Evolutionary conservation across 2,113 vertebrate genomes (phyloP).

Genomic region (Ptilonorhynchus violaceus): DNA sequence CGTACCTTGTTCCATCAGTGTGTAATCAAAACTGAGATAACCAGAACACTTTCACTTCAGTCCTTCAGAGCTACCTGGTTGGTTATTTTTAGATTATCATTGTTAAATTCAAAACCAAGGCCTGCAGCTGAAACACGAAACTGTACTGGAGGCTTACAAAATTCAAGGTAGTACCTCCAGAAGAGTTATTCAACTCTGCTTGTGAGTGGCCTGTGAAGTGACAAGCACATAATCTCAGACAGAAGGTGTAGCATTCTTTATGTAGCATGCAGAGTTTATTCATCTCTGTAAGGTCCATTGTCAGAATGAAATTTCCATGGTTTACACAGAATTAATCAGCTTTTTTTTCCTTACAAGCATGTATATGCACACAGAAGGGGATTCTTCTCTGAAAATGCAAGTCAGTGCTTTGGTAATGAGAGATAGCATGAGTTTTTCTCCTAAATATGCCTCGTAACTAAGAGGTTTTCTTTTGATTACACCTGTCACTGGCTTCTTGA

Average conservation of each 20-base stretch:
- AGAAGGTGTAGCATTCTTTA: not conserved
- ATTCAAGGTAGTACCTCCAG: not conserved
- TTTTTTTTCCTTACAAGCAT: not conserved
- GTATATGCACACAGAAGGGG: not conserved
- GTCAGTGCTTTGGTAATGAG: not conserved
- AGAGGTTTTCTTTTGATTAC: not conserved
- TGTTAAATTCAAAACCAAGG: not conserved
- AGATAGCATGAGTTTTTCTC: not conserved
- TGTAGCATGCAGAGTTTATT: accelerated
- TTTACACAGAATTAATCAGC: not conserved
- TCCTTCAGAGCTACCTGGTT: not conserved
- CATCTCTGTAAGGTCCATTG: not conserved
- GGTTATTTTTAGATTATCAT: not conserved
- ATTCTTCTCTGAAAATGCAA: not conserved
- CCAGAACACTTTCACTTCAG: not conserved
- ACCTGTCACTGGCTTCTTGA: not conserved
- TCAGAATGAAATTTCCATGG: not conserved
- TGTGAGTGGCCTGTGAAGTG: not conserved
- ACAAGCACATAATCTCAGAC: not conserved
- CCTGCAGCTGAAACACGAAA: not conserved
- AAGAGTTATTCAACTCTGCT: not conserved
- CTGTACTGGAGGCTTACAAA: not conserved
- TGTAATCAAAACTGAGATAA: not conserved
- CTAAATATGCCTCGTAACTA: not conserved
- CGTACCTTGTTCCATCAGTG: not conserved